phyloP scores from a whole-genome alignment of 2,888 invertebrate genomes.

The Clivina fossor region DNA sequence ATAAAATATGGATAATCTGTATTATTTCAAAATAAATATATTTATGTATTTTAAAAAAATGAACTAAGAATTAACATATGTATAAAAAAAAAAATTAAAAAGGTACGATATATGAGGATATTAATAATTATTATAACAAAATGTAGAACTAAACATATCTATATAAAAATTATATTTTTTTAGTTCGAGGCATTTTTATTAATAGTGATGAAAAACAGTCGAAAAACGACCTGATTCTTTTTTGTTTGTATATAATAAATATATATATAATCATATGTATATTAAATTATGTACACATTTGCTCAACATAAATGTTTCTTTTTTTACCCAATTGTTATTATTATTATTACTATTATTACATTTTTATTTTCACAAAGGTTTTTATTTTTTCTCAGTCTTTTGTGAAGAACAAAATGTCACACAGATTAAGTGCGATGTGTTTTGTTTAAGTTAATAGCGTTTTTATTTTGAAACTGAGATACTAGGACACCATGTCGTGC shows the following conservation, averaged over 20 bases:
- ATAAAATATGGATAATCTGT: too few relatives aligned
- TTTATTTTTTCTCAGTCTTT: constrained; percentile 24
- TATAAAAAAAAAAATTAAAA: too few relatives aligned
- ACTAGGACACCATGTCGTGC: constrained; percentile 63
- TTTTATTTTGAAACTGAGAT: constrained; percentile 47
- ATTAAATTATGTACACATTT: constrained; percentile 26
- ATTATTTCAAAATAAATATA: too few relatives aligned
- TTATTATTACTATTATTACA: not conserved
- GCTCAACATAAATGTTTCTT: not conserved
- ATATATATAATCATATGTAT: constrained; percentile 24
- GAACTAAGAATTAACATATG: too few relatives aligned
- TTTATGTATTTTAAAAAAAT: too few relatives aligned
- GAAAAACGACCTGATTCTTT: not conserved
- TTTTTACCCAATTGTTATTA: constrained; percentile 11
- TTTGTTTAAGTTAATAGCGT: not conserved
- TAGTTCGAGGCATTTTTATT: too few relatives aligned
- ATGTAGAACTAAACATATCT: too few relatives aligned
- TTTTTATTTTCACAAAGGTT: constrained; percentile 18
- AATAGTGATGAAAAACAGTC: too few relatives aligned
- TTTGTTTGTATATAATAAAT: not conserved
- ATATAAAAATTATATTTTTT: too few relatives aligned
- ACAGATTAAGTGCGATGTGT: not conserved
- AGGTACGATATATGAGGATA: too few relatives aligned
- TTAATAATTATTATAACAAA: too few relatives aligned
- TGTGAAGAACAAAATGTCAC: constrained; percentile 10